phyloP scores from a whole-genome alignment of 2,113 vertebrate genomes.

The Spilogale gracilis region DNA sequence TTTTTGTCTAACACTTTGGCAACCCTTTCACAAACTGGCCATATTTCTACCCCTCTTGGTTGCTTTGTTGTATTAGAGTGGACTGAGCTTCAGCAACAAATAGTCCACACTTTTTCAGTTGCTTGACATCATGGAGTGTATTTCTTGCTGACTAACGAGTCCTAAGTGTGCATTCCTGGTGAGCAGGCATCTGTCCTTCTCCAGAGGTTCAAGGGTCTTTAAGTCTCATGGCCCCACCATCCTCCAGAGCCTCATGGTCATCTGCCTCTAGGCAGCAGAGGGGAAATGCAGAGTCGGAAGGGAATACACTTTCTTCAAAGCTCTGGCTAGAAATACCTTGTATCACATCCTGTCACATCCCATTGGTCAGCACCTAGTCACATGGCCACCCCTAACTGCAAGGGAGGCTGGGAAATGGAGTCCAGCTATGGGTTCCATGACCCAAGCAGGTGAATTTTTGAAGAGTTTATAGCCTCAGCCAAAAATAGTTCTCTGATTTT shows the following conservation, averaged over 20 bases:
- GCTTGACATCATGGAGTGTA: not conserved
- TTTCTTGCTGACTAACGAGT: not conserved
- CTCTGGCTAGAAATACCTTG: not conserved
- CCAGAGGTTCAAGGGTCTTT: not conserved
- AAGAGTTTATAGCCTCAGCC: not conserved
- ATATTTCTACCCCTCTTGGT: not conserved
- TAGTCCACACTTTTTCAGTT: not conserved
- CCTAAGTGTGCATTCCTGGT: not conserved
- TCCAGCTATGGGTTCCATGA: not conserved
- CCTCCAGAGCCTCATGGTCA: not conserved
- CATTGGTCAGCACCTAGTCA: not conserved
- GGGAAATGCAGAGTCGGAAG: not conserved
- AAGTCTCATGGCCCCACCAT: not conserved
- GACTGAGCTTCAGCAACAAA: not conserved
- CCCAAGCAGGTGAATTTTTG: not conserved
- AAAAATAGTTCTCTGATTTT: not conserved
- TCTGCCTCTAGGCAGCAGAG: not conserved
- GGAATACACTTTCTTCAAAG: not conserved
- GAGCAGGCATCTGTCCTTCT: not conserved
- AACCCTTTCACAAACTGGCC: not conserved
- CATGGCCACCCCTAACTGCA: not conserved
- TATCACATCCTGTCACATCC: not conserved
- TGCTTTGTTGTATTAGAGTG: not conserved
- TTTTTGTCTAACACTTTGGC: not conserved
- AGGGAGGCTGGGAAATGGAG: not conserved